These are phyloP conservation scores for Spodoptera picta DNA, from an alignment of 2,888 invertebrate genomes.

Conservation along the genomic window DNA sequence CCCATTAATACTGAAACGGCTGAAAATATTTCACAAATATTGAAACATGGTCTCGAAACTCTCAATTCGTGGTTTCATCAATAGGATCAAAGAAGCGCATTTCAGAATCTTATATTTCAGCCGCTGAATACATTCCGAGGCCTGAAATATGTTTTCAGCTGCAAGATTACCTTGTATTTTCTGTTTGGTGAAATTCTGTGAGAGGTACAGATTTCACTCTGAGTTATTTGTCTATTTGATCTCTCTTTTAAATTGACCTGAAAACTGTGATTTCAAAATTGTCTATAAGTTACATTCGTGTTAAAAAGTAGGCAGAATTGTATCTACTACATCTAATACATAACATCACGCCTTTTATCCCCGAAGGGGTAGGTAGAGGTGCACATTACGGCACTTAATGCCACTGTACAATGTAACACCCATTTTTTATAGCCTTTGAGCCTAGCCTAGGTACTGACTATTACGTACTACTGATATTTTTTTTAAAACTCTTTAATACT, in stretches of 20 bases:
- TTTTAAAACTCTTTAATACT: too few relatives aligned
- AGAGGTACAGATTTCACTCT: slow-evolving; percentile 25
- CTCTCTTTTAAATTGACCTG: neutral
- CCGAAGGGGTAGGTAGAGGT: too few relatives aligned
- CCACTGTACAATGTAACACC: too few relatives aligned
- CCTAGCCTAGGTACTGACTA: too few relatives aligned
- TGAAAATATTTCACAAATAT: slow-evolving; percentile 72
- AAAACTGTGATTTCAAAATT: too few relatives aligned
- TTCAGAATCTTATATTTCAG: slow-evolving; percentile 63
- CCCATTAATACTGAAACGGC: slow-evolving; percentile 67
- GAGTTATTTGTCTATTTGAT: slow-evolving; percentile 10
- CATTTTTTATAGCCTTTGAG: too few relatives aligned
- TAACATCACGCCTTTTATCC: too few relatives aligned
- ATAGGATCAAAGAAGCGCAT: slow-evolving; percentile 63
- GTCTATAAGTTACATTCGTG: too few relatives aligned
- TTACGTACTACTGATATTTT: too few relatives aligned
- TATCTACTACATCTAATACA: too few relatives aligned
- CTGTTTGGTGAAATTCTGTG: slow-evolving; percentile 28
- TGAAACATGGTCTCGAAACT: slow-evolving; percentile 54
- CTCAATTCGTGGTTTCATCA: slow-evolving; percentile 61
- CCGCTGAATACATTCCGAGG: slow-evolving; percentile 43
- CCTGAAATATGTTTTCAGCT: slow-evolving; percentile 64
- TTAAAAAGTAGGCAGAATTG: too few relatives aligned
- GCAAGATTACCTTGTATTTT: slow-evolving; percentile 56
- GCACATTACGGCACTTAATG: too few relatives aligned